Base-by-base conservation (phyloP, 2,888 invertebrate genomes). In the Odontomyia ornata region DNA sequence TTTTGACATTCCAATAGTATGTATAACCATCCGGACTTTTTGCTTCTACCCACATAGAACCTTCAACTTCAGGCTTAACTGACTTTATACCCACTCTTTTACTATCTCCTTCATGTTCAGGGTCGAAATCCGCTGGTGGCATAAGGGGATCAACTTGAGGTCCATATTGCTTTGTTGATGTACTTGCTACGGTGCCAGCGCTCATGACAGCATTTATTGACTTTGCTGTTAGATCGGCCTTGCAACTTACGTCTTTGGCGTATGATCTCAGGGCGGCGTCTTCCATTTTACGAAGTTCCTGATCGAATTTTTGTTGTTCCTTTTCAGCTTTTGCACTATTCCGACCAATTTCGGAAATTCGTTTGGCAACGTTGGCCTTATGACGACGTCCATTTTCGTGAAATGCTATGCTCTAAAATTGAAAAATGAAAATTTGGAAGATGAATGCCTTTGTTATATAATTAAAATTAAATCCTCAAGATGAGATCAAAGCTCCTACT, bases 341-440 rank as follows among this genome's bases (percentile, higher is more conserved):
- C 83, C 94, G 95, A 79, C 92, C 92, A 79, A 97, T 95, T 81
- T 93, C 92, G 80, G 93, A 92, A 80, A 98, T 91, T 79, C 93
- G 92, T 83, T 94, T 94, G 77, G 93, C 92, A 30, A 98, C 96
- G 91, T 93, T 96, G 84, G 95, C 93, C 84, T 97, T 94, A 86
- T 98, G 98, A 36, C 94, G 89, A 84, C 95, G 94, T 5, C 98
- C 98, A 88, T 93, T 93, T 87, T 98, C 98, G 85, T 98, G 98
- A 84, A 97, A 97, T 80, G 96, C 94, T 83, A 97, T 91, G 83
- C 97, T 98, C 95, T 96, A 86, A 56, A 89, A 56, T 36, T 5
- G 36, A 36, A n/a, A n/a, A 3, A 9, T 36, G 36, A 9, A 36
- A 36, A 5, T 36, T 36, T 36, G 9, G 36, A 9, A 5, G 9